These are phyloP conservation scores for Microtus obscurus DNA, from an alignment of 2,797 vertebrate species.

Conservation along the genomic window DNA sequence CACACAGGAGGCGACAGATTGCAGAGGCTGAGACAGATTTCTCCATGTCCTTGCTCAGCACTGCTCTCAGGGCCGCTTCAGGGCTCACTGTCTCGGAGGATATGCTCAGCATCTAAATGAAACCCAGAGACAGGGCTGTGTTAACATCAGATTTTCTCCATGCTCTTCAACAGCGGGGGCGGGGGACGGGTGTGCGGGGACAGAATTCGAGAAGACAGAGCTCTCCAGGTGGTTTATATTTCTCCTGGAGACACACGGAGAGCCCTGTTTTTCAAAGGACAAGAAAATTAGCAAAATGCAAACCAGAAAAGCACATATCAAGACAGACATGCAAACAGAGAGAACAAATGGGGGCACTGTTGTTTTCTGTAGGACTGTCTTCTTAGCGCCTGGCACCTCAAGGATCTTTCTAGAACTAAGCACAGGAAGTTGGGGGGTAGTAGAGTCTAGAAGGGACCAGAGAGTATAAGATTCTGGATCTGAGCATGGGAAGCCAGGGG, in stretches of 20 bases:
- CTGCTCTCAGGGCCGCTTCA: constrained; percentile 81
- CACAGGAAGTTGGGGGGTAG: neutral
- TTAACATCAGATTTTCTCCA: constrained; percentile 63
- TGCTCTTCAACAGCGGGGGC: constrained; percentile 28
- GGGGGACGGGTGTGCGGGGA: fast-evolving
- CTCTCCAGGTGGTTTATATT: neutral
- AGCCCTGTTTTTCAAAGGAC: neutral
- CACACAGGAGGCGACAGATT: constrained; percentile 87
- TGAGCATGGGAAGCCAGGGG: neutral
- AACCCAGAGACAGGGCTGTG: constrained; percentile 58
- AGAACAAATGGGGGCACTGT: neutral
- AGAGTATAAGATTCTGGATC: neutral
- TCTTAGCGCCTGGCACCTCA: neutral
- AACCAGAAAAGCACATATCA: neutral
- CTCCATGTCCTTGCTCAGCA: constrained; percentile 83
- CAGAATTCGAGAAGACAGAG: constrained; percentile 20
- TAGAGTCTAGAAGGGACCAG: neutral
- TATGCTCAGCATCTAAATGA: constrained; percentile 85
- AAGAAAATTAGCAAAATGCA: constrained; percentile 6
- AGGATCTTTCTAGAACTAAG: constrained; percentile 18
- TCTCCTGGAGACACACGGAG: neutral
- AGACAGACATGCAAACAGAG: neutral
- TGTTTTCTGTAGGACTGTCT: neutral
- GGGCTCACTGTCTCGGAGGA: constrained; percentile 80
- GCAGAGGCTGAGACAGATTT: constrained; percentile 80